Conservation (phyloP, 2,888 invertebrate species). For the Tromatobia lineatoria region DNA sequence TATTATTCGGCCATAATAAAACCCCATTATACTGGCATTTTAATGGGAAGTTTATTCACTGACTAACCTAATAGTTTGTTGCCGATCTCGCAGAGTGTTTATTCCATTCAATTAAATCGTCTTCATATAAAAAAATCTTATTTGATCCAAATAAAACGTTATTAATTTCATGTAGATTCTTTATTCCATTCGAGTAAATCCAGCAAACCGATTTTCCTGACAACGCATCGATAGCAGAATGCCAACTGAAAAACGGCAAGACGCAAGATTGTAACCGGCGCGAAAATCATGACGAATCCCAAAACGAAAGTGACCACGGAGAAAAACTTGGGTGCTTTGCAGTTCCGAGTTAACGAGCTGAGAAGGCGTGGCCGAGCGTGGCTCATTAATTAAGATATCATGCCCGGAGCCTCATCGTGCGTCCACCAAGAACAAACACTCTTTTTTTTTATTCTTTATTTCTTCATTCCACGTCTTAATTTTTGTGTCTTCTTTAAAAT, state of each 20-base stretch:
- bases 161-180: too few relatives aligned
- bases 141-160: too few relatives aligned
- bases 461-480: slow-evolving; percentile 60
- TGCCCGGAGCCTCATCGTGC: slow-evolving; percentile 30
- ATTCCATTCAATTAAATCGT: too few relatives aligned
- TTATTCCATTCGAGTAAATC: too few relatives aligned
- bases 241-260: not conserved
- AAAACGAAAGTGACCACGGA: slow-evolving; percentile 61
- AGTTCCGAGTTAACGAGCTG: slow-evolving; percentile 65
- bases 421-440: slow-evolving; percentile 30
- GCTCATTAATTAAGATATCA: slow-evolving; percentile 70
- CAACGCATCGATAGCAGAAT: not conserved
- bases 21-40: too few relatives aligned
- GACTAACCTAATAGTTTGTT: too few relatives aligned
- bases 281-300: slow-evolving; percentile 66
- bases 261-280: slow-evolving; percentile 30
- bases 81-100: too few relatives aligned
- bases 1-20: too few relatives aligned
- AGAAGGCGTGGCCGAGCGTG: slow-evolving; percentile 67
- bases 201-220: not conserved
- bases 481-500: slow-evolving; percentile 5
- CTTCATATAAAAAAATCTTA: too few relatives aligned
- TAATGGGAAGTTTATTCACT: too few relatives aligned
- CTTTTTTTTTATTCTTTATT: slow-evolving; percentile 66
- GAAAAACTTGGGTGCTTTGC: slow-evolving; percentile 45